Evolutionary conservation across 2,797 vertebrate species (phyloP), one percentile per base, ranked within the genome.

Genomic region (Mormyrops boulengeri): DNA sequence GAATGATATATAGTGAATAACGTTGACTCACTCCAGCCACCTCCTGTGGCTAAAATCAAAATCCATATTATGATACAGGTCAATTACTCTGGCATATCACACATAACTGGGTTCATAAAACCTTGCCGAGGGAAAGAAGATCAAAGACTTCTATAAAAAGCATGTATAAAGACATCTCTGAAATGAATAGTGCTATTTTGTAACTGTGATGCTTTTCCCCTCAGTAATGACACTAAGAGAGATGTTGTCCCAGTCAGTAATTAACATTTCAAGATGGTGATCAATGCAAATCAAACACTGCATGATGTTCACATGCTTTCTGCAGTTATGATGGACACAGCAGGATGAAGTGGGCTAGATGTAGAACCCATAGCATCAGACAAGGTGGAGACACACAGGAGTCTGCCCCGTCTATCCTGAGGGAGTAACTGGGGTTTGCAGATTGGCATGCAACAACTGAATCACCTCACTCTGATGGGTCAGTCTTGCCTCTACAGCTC

Each of bases 401-500:
- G 22, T 66, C 22, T 66, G 60, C 3, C 60, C 60, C n/a, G 0
- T 60, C 5, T 19, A 55, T n/a, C 55, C 55, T 60, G 62, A 69
- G 62, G 62, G 8, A 26, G 26, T 30, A 69, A 69, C 22, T 69
- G 62, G 62, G 62, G 8, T 69, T 69, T 69, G 26, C 62, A 69
- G n/a, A 69, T 9, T 69, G 62, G 9, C 62, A 69, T 69, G 62
- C n/a, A 69, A 69, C 9, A 69, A 69, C 60, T 34, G 62, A 8
- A 69, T 69, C 62, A 34, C 2, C 26, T 69, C 55, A n/a, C 19
- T 30, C 26, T 69, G 62, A 66, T 12, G 11, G 8, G 93, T 92
- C 91, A 89, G 89, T 90, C 90, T 66, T 91, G 92, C 85, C 34
- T 82, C 38, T 60, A 60, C 12, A 47, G 41, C 77, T 41, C 30